Evolutionary conservation across 2,113 vertebrate species (phyloP).

Genomic region (Cathartes aura): DNA sequence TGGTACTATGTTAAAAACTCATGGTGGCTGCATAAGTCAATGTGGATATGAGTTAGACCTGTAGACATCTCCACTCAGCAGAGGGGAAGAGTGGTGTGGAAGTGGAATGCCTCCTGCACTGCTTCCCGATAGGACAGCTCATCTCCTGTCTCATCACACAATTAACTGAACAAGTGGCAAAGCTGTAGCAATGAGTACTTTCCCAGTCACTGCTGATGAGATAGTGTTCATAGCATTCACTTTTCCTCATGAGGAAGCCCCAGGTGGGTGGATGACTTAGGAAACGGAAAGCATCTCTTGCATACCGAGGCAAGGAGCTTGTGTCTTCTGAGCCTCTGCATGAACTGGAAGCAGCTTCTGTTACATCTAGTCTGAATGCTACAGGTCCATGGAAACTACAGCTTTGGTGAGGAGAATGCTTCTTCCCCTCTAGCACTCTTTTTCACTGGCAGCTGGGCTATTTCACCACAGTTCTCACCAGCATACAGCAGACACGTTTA

Average conservation of each 20-base stretch:
- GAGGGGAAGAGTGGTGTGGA: background rate
- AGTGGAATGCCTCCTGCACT: background rate
- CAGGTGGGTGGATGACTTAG: background rate
- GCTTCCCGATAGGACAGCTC: background rate
- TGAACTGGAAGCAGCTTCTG: background rate
- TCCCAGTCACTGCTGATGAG: background rate
- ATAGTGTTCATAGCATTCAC: background rate
- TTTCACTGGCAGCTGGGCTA: background rate
- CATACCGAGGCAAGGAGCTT: background rate
- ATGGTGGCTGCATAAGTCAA: background rate
- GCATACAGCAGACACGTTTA: accelerated
- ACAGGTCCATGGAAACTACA: background rate
- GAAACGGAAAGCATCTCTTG: background rate
- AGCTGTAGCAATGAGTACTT: background rate
- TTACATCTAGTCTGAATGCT: background rate
- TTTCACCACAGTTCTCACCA: background rate
- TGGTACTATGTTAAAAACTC: background rate
- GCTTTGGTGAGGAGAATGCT: background rate
- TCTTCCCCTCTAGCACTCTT: background rate
- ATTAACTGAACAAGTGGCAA: background rate
- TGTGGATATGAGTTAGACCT: background rate
- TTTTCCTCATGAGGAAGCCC: background rate
- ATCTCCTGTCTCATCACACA: background rate
- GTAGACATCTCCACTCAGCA: background rate
- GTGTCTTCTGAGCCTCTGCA: background rate